phyloP scores from a whole-genome alignment of 2,797 vertebrate genomes.

The Lacerta viridis region DNA sequence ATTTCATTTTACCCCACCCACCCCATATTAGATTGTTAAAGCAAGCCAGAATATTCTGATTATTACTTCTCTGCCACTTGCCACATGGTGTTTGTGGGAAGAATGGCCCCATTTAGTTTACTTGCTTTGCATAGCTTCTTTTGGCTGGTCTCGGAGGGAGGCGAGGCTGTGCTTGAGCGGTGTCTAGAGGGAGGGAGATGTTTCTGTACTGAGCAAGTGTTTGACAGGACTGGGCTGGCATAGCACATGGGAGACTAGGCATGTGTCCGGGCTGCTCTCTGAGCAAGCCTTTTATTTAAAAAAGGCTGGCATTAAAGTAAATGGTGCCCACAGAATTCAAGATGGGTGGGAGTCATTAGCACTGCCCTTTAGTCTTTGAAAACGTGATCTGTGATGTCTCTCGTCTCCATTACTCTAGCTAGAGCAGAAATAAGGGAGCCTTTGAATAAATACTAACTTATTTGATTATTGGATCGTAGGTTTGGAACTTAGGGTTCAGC shows the following conservation, averaged over 20 bases:
- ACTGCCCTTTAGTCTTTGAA: not conserved
- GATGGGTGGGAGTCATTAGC: not conserved
- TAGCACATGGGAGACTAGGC: not conserved
- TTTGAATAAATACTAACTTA: not conserved
- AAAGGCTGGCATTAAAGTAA: slow-evolving; percentile 2
- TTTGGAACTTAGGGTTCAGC: not conserved
- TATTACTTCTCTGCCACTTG: slow-evolving; percentile 3
- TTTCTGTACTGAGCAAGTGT: slow-evolving; percentile 25
- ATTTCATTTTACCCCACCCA: not conserved
- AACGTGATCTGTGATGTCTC: not conserved
- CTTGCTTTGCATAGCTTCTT: slow-evolving; percentile 19
- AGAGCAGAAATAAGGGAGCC: not conserved
- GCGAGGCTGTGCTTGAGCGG: not conserved
- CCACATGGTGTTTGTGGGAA: not conserved
- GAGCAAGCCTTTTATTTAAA: slow-evolving; percentile 13
- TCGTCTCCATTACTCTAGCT: not conserved
- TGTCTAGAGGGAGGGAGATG: slow-evolving; percentile 1
- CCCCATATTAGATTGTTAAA: not conserved
- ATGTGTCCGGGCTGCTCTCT: not conserved
- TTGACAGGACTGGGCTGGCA: slow-evolving; percentile 17
- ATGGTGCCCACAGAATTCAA: slow-evolving; percentile 3
- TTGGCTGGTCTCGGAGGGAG: slow-evolving; percentile 13
- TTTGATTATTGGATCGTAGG: not conserved
- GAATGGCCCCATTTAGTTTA: slow-evolving; percentile 23
- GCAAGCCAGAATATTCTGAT: slow-evolving; percentile 11